Evolutionary conservation across 2,888 invertebrate species (phyloP).

Genomic region (Ochropleura leucogaster): DNA sequence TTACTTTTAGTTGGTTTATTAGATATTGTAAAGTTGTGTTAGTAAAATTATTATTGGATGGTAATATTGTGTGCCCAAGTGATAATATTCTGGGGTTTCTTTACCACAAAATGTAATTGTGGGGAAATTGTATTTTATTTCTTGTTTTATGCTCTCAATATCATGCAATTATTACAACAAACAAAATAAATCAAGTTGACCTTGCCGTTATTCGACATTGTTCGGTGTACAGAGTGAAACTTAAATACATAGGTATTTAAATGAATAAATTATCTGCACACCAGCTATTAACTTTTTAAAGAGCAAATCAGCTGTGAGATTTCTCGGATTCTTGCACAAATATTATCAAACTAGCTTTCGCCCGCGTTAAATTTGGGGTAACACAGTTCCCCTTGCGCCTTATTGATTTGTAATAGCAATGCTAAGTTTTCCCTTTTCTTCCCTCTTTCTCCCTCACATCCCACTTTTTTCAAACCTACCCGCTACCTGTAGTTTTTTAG

Average conservation of each 20-base stretch:
- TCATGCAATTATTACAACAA: not conserved
- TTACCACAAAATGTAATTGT: conserved; percentile 28
- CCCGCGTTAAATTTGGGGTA: too few relatives aligned
- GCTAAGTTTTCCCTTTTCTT: too few relatives aligned
- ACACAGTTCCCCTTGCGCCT: too few relatives aligned
- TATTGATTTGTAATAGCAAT: too few relatives aligned
- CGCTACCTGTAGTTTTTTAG: too few relatives aligned
- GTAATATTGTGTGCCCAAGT: conserved; percentile 30
- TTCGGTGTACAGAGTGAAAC: not conserved
- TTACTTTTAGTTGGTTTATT: conserved; percentile 65
- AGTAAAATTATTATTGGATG: conserved; percentile 52
- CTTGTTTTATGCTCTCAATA: conserved; percentile 11
- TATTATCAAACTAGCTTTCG: too few relatives aligned
- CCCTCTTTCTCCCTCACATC: too few relatives aligned
- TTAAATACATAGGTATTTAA: not conserved
- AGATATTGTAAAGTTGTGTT: conserved; percentile 54
- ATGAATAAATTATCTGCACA: not conserved
- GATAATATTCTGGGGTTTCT: conserved; percentile 53
- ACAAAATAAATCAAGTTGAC: not conserved
- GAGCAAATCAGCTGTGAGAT: not conserved
- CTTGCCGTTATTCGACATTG: not conserved
- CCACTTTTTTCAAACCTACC: too few relatives aligned
- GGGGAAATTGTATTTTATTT: conserved; percentile 22
- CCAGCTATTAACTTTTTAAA: not conserved
- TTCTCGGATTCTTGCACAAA: not conserved